Percentiles rank a stretch among this genome's conserved stretches.
Conservation (phyloP, 2,888 invertebrate species). For the Apamea anceps region DNA sequence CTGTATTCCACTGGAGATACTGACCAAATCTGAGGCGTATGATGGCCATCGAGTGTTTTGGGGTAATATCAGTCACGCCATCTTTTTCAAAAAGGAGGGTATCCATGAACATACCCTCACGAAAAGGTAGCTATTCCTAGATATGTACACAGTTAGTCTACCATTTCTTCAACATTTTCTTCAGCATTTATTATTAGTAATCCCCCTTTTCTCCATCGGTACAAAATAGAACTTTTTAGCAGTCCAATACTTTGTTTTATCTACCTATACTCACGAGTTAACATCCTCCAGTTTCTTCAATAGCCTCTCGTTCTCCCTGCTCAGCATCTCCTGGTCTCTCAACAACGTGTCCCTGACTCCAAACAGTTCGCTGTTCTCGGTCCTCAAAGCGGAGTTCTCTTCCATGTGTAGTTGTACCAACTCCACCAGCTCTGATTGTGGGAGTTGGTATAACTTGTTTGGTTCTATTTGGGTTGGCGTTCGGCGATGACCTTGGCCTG, state of each 20-base stretch:
- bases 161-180: neutral
- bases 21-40: too few species aligned
- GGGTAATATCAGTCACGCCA: too few species aligned
- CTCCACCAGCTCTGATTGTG: slow-evolving; percentile 95
- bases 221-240: neutral
- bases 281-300: slow-evolving; percentile 96
- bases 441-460: slow-evolving; percentile 93
- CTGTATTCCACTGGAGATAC: neutral
- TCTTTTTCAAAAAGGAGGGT: neutral
- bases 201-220: neutral
- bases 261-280: slow-evolving; percentile 93
- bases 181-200: neutral
- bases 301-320: slow-evolving; percentile 97
- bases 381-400: slow-evolving; percentile 94
- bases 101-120: neutral
- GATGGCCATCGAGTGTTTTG: neutral
- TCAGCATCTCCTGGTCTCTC: slow-evolving; percentile 97
- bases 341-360: slow-evolving; percentile 94
- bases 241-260: slow-evolving; percentile 14
- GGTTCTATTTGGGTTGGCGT: slow-evolving; percentile 92
- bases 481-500: slow-evolving; percentile 77
- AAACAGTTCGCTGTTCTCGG: slow-evolving; percentile 96
- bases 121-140: neutral
- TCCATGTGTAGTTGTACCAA: slow-evolving; percentile 96
- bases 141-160: neutral